Conservation (phyloP, 1,140 invertebrate genomes). For the Anagrus nilaparvatae region DNA sequence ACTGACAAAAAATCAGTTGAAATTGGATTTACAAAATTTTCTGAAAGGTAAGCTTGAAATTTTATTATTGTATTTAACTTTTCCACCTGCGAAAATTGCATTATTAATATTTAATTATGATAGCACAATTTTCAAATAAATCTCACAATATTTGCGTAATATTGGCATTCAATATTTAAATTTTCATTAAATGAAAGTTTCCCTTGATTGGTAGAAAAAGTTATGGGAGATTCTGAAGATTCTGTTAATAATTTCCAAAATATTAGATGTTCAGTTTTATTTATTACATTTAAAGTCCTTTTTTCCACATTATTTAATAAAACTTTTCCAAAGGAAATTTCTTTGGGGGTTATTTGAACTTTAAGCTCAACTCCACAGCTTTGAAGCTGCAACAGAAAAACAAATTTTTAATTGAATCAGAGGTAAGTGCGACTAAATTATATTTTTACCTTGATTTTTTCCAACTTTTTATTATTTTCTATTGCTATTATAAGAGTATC, state of each 20-base stretch:
- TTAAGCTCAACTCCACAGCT: slow-evolving; percentile 23
- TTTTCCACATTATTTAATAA: slow-evolving; percentile 21
- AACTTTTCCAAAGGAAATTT: slow-evolving; percentile 22
- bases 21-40: slow-evolving; percentile 21
- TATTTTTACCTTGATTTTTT: slow-evolving; percentile 22
- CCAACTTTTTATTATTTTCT: slow-evolving; percentile 23
- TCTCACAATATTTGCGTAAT: slow-evolving; percentile 20
- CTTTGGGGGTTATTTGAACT: slow-evolving; percentile 21
- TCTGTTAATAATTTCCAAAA: slow-evolving; percentile 20
- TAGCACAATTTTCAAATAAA: neutral
- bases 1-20: slow-evolving; percentile 20
- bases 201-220: slow-evolving; percentile 14
- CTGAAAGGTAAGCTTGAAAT: slow-evolving; percentile 22
- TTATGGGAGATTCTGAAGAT: slow-evolving; percentile 17
- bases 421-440: slow-evolving; percentile 4
- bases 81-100: slow-evolving; percentile 16
- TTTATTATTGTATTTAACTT: slow-evolving; percentile 9
- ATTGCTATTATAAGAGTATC: slow-evolving; percentile 22
- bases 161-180: slow-evolving; percentile 20
- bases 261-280: slow-evolving; percentile 20
- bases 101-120: neutral
- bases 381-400: slow-evolving; percentile 16
- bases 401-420: neutral
- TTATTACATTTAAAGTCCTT: slow-evolving; percentile 17
- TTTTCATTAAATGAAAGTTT: slow-evolving; percentile 12